Evolutionary conservation across 2,888 invertebrate species (phyloP), one percentile per base, ranked within the genome.

Genomic region (Liodrosophila aerea): DNA sequence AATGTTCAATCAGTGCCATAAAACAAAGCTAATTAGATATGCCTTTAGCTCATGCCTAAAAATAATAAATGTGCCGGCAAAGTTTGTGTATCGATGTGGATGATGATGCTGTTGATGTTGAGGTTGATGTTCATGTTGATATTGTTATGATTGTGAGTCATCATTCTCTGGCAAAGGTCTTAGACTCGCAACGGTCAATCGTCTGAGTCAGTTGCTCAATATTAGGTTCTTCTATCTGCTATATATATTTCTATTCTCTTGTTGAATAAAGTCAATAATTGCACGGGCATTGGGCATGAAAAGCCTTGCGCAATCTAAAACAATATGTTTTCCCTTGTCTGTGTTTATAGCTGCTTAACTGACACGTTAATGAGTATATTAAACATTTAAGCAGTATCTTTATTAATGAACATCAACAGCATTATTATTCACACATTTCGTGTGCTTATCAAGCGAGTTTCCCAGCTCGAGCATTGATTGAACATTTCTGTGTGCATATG

Each of bases 41-140:
- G 22, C 31, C 29, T 66, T 64, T 60, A 50, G 76, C 60, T 85
- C 84, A 80, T 64, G 47, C 54, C 80, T 76, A 83, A 76, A 85
- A 80, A 85, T 84, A 86, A 44, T 36, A 43, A 43, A 51, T 12
- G 34, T 45, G 70, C 60, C 64, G 57, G 56, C 57, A 60, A 43
- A 45, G n/a, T 33, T 34, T 52, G 5, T 22, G 22, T 22, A 63
- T 50, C 40, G 39, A 53, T 12, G 11, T 4, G 2, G 18, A 4
- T 33, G 22, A 45, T 37, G 18, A 13, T 37, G 33, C 22, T 47
- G 33, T 1, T 31, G 36, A 15, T 36, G 7, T 1, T 36, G 15
- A 4, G 15, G 18, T 2, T 31, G 52, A 30, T 53, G 45, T 3
- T 71, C 37, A 36, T 57, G 49, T 27, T 46, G 40, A 12, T 27